These are phyloP conservation scores for Pomatostomus ruficeps DNA, from an alignment of 2,113 vertebrate species.

Conservation along the genomic window DNA sequence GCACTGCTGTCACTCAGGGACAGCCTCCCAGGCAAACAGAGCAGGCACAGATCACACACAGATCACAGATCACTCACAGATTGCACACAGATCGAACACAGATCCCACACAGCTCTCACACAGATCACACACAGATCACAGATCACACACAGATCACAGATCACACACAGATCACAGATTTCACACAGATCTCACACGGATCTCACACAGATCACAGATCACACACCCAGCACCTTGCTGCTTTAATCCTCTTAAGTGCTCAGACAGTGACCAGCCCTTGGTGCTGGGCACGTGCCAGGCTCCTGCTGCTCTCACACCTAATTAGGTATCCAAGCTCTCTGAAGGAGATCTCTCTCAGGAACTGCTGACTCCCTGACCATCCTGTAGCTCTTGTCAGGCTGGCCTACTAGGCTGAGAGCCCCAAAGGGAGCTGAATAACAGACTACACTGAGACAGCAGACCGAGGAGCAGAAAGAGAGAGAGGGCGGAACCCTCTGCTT, in stretches of 20 bases:
- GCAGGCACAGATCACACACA: rapidly evolving
- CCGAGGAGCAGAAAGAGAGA: too few relatives aligned
- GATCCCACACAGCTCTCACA: background rate
- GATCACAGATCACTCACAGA: background rate
- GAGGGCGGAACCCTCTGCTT: too few relatives aligned
- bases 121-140: background rate
- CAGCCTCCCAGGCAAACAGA: background rate
- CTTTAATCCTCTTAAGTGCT: background rate
- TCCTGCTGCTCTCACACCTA: background rate
- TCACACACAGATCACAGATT: background rate
- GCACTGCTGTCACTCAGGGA: background rate
- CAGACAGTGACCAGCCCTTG: rapidly evolving
- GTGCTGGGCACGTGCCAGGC: background rate
- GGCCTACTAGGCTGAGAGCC: too few relatives aligned
- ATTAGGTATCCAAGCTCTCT: background rate
- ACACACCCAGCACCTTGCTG: rapidly evolving
- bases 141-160: background rate
- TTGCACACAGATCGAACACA: background rate
- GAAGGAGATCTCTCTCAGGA: rapidly evolving
- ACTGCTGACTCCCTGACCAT: rapidly evolving
- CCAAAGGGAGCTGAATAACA: too few relatives aligned
- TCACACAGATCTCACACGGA: background rate
- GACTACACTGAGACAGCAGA: too few relatives aligned
- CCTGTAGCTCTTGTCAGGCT: too few relatives aligned
- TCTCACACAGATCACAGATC: background rate